Evolutionary conservation across 2,797 vertebrate species (phyloP).

Genomic region (Nyctibius grandis): DNA sequence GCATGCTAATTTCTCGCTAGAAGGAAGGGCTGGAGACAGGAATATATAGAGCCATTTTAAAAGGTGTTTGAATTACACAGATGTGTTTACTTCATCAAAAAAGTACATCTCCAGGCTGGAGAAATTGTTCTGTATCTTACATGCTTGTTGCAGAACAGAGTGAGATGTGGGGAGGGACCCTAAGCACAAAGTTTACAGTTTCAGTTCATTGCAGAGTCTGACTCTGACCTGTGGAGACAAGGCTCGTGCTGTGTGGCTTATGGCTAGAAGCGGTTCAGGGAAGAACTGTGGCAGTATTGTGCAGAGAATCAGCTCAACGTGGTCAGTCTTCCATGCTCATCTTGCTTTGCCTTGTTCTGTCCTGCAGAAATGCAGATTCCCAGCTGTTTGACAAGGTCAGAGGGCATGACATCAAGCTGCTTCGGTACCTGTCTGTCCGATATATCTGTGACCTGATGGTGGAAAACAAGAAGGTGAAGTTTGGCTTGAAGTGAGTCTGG

Average conservation of each 20-base stretch:
- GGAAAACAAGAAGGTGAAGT: constrained; percentile 99
- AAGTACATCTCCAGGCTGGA: background rate
- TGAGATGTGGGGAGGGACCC: background rate
- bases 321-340: background rate
- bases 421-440: constrained; percentile 91
- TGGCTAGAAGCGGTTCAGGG: background rate
- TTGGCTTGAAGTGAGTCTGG: constrained; percentile 92
- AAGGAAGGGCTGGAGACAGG: background rate
- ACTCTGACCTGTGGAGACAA: background rate
- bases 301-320: background rate
- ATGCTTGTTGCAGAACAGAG: background rate
- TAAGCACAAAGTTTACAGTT: background rate
- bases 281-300: background rate
- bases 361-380: constrained; percentile 88
- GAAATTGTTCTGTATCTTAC: background rate
- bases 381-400: constrained; percentile 98
- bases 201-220: background rate
- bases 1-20: background rate
- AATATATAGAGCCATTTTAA: background rate
- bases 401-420: constrained; percentile 94
- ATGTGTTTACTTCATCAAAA: background rate
- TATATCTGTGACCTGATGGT: constrained; percentile 99
- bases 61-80: background rate
- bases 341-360: background rate
- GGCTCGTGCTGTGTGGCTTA: fast-evolving